These are phyloP conservation scores for Motacilla alba DNA, from an alignment of 2,113 vertebrate genomes.

Conservation along the genomic window DNA sequence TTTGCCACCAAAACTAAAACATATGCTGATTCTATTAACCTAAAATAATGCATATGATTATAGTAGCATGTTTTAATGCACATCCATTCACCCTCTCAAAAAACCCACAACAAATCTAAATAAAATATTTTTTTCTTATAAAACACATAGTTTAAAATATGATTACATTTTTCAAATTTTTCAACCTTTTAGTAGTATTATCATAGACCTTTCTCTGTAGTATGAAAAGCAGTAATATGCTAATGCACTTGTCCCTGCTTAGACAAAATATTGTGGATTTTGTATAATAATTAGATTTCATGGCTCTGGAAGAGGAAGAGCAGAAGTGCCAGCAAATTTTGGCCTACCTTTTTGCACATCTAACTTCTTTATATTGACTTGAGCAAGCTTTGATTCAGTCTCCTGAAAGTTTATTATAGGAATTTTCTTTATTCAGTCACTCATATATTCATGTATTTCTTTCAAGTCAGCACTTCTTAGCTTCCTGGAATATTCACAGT, in stretches of 20 bases:
- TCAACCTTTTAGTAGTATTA: background rate
- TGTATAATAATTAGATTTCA: background rate
- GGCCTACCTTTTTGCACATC: background rate
- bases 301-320: background rate
- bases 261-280: accelerated
- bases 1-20: background rate
- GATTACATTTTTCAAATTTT: accelerated
- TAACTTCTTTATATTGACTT: background rate
- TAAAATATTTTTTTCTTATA: background rate
- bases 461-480: background rate
- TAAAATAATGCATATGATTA: background rate
- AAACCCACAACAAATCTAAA: background rate
- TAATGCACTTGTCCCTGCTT: background rate
- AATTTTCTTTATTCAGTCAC: background rate
- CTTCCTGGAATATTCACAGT: background rate
- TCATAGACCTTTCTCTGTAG: background rate
- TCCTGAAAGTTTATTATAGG: background rate
- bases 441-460: background rate
- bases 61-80: background rate
- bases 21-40: background rate
- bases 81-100: background rate
- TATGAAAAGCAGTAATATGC: background rate
- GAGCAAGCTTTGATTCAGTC: background rate
- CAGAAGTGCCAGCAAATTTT: background rate
- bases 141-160: background rate